Conservation (phyloP, 2,888 invertebrate genomes). For the Drymonia ruficornis region DNA sequence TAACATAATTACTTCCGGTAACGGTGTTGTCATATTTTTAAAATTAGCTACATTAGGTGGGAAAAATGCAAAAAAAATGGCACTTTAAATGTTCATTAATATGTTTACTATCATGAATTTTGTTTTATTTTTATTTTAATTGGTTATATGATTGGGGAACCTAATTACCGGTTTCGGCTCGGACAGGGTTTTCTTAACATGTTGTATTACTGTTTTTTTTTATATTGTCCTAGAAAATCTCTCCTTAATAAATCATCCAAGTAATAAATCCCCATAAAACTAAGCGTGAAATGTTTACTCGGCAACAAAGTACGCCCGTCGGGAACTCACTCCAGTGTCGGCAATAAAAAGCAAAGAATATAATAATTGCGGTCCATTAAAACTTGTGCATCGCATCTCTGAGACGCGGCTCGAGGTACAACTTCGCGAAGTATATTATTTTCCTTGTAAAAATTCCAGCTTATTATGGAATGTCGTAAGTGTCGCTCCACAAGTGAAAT, state of each 20-base stretch:
- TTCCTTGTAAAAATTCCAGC: slow-evolving; percentile 31
- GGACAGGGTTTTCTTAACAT: no score
- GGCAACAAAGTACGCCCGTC: slow-evolving; percentile 24
- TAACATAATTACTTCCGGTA: no score
- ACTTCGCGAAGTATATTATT: slow-evolving; percentile 29
- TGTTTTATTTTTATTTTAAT: no score
- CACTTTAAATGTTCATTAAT: no score
- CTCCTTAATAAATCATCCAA: background rate
- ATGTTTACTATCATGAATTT: no score
- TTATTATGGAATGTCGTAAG: slow-evolving; percentile 16
- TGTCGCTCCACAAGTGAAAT: slow-evolving; percentile 19
- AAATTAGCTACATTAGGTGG: no score
- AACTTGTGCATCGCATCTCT: slow-evolving; percentile 42
- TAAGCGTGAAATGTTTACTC: slow-evolving; percentile 30
- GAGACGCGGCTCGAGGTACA: slow-evolving; percentile 6
- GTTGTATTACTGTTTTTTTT: no score
- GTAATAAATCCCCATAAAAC: slow-evolving; percentile 9
- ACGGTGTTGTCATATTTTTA: no score
- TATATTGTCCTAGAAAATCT: background rate
- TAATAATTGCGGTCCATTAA: slow-evolving; percentile 55
- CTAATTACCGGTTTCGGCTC: no score
- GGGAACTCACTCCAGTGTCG: slow-evolving; percentile 22
- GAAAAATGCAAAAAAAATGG: no score
- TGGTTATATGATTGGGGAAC: no score
- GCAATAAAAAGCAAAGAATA: slow-evolving; percentile 38